Evolutionary conservation across 1,140 invertebrate species (phyloP), one percentile per base, ranked within the genome.

Genomic region (Helicoverpa armigera): DNA sequence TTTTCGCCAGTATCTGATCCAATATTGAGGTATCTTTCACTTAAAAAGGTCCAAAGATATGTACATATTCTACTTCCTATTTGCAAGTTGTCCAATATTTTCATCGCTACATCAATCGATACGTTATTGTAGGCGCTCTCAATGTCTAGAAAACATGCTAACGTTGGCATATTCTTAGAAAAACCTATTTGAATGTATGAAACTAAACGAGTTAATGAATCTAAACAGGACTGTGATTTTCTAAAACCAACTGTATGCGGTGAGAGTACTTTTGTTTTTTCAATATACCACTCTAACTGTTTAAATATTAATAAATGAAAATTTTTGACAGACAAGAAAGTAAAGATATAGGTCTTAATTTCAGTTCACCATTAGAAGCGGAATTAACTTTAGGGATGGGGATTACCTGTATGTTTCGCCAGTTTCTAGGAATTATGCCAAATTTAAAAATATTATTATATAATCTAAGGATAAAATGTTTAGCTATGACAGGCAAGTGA

Each of bases 61-160:
- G 1, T 56, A 18, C 54, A 56, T 18, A 16, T 18, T 18, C 4
- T 56, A 9, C n/a, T 2, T 18, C 54, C 54, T 3, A 56, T 16
- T 56, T 56, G 54, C 16, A 56, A n/a, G 3, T 56, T n/a, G 31
- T 61, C 60, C 14, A 61, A 61, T 11, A 31, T 12, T 31, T 31
- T 13, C 13, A 2, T 9, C 3, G 10, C 60, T 61, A 23, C 12
- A 61, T 61, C 60, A 61, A 61, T 23, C 1, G 60, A 61, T 11
- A 61, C 60, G 31, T 61, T 61, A 61, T 61, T 61, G 13, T 61
- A 61, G 31, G 60, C 58, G 31, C 31, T 63, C 14, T 63, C 29
- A 63, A 63, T 63, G 31, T 63, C 29, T 11, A 63, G 14, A 13
- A 63, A 35, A 63, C 60, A 63, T 31, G 60, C 60, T 35, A 63